Evolutionary conservation across 2,797 vertebrate genomes (phyloP).

Genomic region (Glyptemys insculpta): DNA sequence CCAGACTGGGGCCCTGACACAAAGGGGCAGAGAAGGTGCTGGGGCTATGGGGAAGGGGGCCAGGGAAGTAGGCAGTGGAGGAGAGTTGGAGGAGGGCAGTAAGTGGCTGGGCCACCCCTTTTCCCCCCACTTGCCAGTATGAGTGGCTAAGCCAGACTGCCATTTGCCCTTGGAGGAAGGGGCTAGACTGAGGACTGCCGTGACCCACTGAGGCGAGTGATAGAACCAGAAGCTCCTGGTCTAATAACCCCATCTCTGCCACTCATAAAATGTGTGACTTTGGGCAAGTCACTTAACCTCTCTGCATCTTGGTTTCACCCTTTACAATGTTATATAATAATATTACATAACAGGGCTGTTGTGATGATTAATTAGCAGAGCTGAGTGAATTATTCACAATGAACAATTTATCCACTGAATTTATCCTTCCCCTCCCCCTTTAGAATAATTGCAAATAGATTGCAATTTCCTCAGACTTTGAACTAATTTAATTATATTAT

Average conservation of each 20-base stretch:
- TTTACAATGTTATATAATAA: not conserved
- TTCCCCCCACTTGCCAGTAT: too few species aligned
- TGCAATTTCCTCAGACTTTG: not conserved
- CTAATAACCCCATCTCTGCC: not conserved
- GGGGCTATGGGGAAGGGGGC: too few species aligned
- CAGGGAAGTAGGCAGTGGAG: too few species aligned
- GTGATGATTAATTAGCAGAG: not conserved
- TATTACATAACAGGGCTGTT: not conserved
- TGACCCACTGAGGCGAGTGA: too few species aligned
- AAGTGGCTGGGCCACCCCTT: too few species aligned
- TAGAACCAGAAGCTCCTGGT: too few species aligned
- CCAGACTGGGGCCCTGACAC: too few species aligned
- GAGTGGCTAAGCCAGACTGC: too few species aligned
- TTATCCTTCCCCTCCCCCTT: not conserved
- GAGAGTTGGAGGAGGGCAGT: too few species aligned
- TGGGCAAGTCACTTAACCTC: not conserved
- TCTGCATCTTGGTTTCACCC: not conserved
- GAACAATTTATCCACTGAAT: not conserved
- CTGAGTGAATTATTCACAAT: not conserved
- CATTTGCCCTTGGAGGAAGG: too few species aligned
- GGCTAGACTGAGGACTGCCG: too few species aligned
- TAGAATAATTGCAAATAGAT: not conserved
- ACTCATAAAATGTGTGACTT: not conserved
- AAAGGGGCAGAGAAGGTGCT: too few species aligned
- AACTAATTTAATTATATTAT: not conserved